Evolutionary conservation across 1,140 invertebrate genomes (phyloP), one percentile per base, ranked within the genome.

Genomic region (Brachionus koreanus): DNA sequence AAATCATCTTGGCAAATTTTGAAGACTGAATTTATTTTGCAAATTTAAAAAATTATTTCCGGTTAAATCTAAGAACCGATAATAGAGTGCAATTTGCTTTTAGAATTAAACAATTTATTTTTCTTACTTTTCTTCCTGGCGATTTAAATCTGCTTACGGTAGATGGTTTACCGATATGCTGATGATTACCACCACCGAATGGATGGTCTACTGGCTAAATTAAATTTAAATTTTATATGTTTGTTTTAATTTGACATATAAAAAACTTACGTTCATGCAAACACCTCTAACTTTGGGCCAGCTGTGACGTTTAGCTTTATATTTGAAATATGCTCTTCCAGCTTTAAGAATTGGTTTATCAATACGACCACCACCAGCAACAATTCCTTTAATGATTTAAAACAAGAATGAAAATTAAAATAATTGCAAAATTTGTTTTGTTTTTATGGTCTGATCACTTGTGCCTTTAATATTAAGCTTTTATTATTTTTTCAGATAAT

Each of bases 161-260:
- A 1, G 97, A 98, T 82, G 98, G 96, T 91, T 98, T 98, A 93
- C 98, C 98, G 91, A 99, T 99, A 89, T 99, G 98, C 91, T 99
- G 98, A 92, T 99, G 98, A 91, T 99, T 99, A 93, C 97, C 96
- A 94, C 97, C 96, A 92, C 96, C 96, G 87, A 98, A 96, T 87
- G 96, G 97, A 97, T 98, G 96, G 88, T 98, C 96, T 85, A 98
- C 96, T 83, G 96, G 96, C 67, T 72, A 72, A 29, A 19, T 72
- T 13, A 25, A 33, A 29, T 25, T 65, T 91, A 96, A 92, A 85
- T 95, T 85, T 43, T 52, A 77, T 74, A 33, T n/a, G n/a, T n/a
- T 19, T 9, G 13, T 33, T 43, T 12, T 72, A 90, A 82, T 67
- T 39, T 57, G 3, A 19, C 76, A 86, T 86, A 5, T 16, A n/a